Evolutionary conservation across 2,797 vertebrate species (phyloP), one percentile per base, ranked within the genome.

Genomic region (Catostomus latipinnis): DNA sequence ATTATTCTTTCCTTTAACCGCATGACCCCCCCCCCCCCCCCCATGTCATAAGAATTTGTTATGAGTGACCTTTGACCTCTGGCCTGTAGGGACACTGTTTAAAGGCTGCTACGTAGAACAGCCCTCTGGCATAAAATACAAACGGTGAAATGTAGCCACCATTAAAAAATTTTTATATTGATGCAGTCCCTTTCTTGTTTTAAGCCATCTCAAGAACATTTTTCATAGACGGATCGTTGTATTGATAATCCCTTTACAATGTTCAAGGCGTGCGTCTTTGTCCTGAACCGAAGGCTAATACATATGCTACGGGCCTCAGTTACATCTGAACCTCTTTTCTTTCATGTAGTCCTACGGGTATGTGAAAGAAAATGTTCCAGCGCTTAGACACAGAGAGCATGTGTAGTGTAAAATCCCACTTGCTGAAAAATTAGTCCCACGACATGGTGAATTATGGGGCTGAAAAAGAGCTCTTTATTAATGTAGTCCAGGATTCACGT

Each of bases 1-100:
- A 89, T 85, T 81, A 43, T 80, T 88, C 80, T 90, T 88, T 92
- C 90, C 45, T 91, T 91, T 91, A 86, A 92, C 91, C 89, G 88
- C 88, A 83, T 34, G 34, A 82, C 81, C 91, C 87, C 22, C 16
- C n/a, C n/a, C n/a, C n/a, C n/a, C 16, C 16, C 16, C 22, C 89
- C 91, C 90, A 89, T 83, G 89, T 90, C 90, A 88, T 90, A 90
- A 74, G 91, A 93, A 93, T 93, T 92, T 93, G 93, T 95, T 93
- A 88, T 92, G 91, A 88, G 85, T 91, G 91, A 94, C 91, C 93
- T 92, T 88, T 91, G 88, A 91, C 91, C 90, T 74, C 91, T 89
- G 88, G 90, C 68, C 66, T 73, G 1, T 48, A 81, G 63, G 78
- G 50, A 73, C 67, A 56, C 70, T 14, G 69, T 57, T 22, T 50